phyloP scores from a whole-genome alignment of 2,113 vertebrate genomes.

The Sebastes schlegelii region DNA sequence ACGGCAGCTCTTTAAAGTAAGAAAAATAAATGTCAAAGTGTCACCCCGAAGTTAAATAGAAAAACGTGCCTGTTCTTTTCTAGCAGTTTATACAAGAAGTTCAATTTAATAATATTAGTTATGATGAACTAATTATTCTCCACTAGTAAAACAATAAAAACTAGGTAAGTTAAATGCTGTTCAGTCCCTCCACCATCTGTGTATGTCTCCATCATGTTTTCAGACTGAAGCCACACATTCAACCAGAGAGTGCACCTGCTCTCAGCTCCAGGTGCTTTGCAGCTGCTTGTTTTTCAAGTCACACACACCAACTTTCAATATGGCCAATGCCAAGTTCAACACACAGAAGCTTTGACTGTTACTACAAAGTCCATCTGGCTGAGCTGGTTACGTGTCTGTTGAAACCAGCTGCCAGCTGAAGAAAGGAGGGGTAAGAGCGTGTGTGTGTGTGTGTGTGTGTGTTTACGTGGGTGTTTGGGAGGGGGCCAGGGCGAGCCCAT shows the following conservation, averaged over 20 bases:
- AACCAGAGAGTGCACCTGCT: conserved; percentile 63
- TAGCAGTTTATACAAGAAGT: not conserved
- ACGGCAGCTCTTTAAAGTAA: not conserved
- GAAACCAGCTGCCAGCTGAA: conserved; percentile 76
- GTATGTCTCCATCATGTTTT: conserved; percentile 27
- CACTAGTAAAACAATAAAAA: not conserved
- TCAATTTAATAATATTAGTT: not conserved
- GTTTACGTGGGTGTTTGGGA: conserved; percentile 15
- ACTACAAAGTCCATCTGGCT: conserved; percentile 72
- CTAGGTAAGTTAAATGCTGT: not conserved
- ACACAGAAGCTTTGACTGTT: conserved; percentile 60
- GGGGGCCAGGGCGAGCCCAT: conserved; percentile 37
- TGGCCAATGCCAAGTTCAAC: conserved; percentile 35
- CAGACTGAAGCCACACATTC: conserved; percentile 9
- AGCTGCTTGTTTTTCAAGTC: conserved; percentile 68
- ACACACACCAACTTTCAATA: conserved; percentile 32
- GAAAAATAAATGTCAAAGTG: not conserved
- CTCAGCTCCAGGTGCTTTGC: conserved; percentile 59
- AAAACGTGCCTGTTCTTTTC: not conserved
- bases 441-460: conserved; percentile 35
- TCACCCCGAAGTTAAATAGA: not conserved
- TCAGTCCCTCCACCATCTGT: conserved; percentile 10
- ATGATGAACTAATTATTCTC: not conserved
- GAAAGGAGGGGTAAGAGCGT: conserved; percentile 40
- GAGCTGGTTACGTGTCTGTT: conserved; percentile 66